Evolutionary conservation across 1,140 invertebrate species (phyloP).

Genomic region (Sitophilus oryzae): DNA sequence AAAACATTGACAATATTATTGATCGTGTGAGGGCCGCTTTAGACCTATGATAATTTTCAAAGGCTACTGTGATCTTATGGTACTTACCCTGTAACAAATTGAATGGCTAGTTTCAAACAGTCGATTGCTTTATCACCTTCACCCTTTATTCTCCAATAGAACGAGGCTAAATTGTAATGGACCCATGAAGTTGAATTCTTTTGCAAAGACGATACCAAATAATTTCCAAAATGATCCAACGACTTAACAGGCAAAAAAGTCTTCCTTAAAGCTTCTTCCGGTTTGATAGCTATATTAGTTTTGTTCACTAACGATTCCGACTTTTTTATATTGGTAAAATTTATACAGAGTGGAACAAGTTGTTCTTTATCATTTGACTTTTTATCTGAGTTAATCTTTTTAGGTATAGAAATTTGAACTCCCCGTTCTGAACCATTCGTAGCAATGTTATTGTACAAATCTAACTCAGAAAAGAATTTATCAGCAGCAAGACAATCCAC

Average conservation of each 20-base stretch:
- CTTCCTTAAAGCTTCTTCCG: conserved; percentile 61
- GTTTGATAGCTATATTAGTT: conserved; percentile 55
- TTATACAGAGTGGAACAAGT: conserved; percentile 61
- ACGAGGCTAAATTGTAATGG: conserved; percentile 74
- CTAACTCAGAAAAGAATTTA: conserved; percentile 56
- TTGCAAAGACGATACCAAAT: conserved; percentile 56
- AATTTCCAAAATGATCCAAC: conserved; percentile 61
- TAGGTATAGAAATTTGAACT: conserved; percentile 25
- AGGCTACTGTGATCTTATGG: background rate
- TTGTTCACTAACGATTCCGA: conserved; percentile 61
- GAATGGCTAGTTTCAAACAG: conserved; percentile 70
- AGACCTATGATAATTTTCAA: background rate
- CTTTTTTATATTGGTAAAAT: conserved; percentile 65
- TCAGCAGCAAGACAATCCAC: conserved; percentile 61
- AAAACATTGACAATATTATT: too few relatives aligned
- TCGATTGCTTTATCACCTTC: conserved; percentile 73
- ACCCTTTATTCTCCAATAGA: conserved; percentile 80
- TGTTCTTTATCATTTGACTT: conserved; percentile 29
- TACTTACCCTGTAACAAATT: conserved; percentile 68
- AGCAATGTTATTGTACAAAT: conserved; percentile 62
- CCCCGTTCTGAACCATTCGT: conserved; percentile 48
- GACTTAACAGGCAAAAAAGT: conserved; percentile 55
- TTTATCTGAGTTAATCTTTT: conserved; percentile 33
- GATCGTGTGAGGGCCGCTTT: too few relatives aligned
- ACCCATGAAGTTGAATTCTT: conserved; percentile 77